These are phyloP conservation scores for Lasiurus borealis DNA, from an alignment of 2,113 vertebrate species.

Conservation along the genomic window DNA sequence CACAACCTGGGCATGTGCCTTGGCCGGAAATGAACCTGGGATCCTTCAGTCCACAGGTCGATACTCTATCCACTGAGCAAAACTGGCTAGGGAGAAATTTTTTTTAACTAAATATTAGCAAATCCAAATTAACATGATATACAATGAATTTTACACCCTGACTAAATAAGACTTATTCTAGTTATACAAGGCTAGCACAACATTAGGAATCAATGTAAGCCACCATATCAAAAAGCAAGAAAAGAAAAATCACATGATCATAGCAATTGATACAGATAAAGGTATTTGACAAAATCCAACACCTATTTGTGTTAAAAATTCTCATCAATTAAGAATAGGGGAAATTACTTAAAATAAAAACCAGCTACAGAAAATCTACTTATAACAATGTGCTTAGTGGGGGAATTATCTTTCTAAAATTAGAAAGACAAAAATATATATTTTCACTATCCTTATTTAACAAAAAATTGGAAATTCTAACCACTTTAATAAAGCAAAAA, in stretches of 20 bases:
- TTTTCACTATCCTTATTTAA: background rate
- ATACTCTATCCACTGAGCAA: too few species aligned
- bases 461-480: background rate
- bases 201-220: background rate
- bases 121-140: background rate
- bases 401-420: background rate
- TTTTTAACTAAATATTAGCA: background rate
- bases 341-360: background rate
- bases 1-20: too few species aligned
- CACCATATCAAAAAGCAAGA: background rate
- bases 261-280: background rate
- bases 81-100: too few species aligned
- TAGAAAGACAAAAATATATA: background rate
- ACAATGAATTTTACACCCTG: background rate
- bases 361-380: background rate
- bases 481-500: background rate
- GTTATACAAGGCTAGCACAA: too few species aligned
- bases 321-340: background rate
- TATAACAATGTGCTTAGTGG: background rate
- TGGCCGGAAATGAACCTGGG: too few species aligned
- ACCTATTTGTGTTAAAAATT: background rate
- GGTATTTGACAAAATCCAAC: background rate
- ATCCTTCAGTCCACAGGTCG: too few species aligned
- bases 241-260: background rate
- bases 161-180: background rate